These are phyloP conservation scores for Mya arenaria DNA, from an alignment of 1,140 invertebrate genomes.

Conservation along the genomic window DNA sequence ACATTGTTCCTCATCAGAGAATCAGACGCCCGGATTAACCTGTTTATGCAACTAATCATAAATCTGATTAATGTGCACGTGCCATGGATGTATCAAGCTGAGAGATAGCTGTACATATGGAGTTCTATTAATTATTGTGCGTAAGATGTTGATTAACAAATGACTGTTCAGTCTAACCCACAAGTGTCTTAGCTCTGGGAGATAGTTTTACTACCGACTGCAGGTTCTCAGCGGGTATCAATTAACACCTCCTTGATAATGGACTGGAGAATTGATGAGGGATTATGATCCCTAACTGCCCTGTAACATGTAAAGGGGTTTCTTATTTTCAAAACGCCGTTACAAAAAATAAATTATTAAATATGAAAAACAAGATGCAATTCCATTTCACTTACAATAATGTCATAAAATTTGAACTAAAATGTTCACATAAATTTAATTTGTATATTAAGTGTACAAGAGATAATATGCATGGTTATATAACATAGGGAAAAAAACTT, in stretches of 20 bases:
- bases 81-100: conserved; percentile 34
- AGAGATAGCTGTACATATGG: conserved; percentile 33
- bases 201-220: conserved; percentile 32
- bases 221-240: conserved; percentile 32
- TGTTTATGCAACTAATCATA: conserved; percentile 33
- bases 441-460: too few species aligned
- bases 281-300: conserved; percentile 25
- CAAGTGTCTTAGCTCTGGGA: background rate
- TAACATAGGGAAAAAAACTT: too few species aligned
- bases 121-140: conserved; percentile 23
- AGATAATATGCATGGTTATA: too few species aligned
- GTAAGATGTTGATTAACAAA: conserved; percentile 35
- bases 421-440: too few species aligned
- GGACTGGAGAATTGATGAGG: too few species aligned
- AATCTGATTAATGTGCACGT: conserved; percentile 35
- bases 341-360: too few species aligned
- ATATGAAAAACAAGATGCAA: too few species aligned
- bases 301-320: background rate
- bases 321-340: conserved; percentile 13
- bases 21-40: conserved; percentile 33
- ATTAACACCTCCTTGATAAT: conserved; percentile 37
- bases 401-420: too few species aligned
- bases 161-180: conserved; percentile 24
- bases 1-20: conserved; percentile 34
- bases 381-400: too few species aligned